Percentiles rank a stretch among this genome's conserved stretches.
Evolutionary conservation across 1,140 invertebrate genomes (phyloP).

Genomic region (Streblospio benedicti): DNA sequence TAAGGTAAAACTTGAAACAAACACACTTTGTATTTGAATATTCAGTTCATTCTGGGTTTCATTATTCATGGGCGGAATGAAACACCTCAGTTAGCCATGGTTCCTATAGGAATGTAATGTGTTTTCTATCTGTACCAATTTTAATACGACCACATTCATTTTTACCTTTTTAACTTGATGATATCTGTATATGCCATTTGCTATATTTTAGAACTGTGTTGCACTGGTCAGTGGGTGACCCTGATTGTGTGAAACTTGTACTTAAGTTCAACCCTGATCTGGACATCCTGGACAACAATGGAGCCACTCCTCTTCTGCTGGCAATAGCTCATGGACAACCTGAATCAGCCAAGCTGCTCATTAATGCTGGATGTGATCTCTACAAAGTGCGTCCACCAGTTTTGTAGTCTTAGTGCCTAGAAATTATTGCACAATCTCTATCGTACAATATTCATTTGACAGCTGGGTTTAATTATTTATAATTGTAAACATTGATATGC

Average conservation of each 20-base stretch:
- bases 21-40: too few species aligned
- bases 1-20: too few species aligned
- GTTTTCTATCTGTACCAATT: conserved; percentile 52
- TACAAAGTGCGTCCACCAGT: too few species aligned
- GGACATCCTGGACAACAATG: conserved; percentile 9
- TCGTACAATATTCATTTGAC: conserved; percentile 58
- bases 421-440: conserved; percentile 65
- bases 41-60: too few species aligned
- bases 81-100: conserved; percentile 14
- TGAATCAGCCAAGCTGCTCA: conserved; percentile 10
- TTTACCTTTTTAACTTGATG: background rate
- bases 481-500: conserved; percentile 50
- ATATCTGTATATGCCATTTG: background rate
- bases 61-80: too few species aligned
- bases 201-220: background rate
- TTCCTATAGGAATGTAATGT: conserved; percentile 54
- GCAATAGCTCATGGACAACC: conserved; percentile 11
- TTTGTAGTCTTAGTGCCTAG: background rate
- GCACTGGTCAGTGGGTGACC: conserved; percentile 13
- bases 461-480: conserved; percentile 56
- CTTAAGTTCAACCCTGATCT: conserved; percentile 5
- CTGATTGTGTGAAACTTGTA: conserved; percentile 2
- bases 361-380: conserved; percentile 14
- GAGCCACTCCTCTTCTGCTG: conserved; percentile 11
- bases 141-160: too few species aligned